Conservation (phyloP, 2,113 vertebrate genomes). For the Sitta europaea region DNA sequence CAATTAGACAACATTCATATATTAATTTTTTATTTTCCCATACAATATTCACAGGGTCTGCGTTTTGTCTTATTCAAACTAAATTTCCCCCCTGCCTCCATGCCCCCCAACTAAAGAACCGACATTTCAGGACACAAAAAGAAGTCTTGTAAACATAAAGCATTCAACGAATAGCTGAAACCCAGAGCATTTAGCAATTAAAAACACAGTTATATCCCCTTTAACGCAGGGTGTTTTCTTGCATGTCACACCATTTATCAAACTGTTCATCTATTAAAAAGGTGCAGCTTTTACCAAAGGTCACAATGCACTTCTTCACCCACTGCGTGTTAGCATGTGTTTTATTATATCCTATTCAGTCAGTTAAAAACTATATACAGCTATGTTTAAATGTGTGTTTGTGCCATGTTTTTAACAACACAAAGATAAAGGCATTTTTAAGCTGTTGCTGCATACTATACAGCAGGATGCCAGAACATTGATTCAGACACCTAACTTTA, state of each 20-base stretch:
- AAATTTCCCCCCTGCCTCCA: not conserved
- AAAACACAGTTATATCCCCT: conserved; percentile 54
- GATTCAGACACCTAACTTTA: not conserved
- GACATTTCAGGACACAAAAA: conserved; percentile 18
- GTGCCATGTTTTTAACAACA: conserved; percentile 50
- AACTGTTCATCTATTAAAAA: conserved; percentile 16
- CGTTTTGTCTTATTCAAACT: conserved; percentile 54
- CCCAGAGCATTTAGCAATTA: conserved; percentile 10
- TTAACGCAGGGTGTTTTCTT: conserved; percentile 10
- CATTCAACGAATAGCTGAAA: conserved; percentile 52
- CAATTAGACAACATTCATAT: conserved; percentile 43
- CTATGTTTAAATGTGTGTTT: conserved; percentile 61
- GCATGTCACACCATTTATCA: not conserved
- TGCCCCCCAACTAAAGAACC: conserved; percentile 34
- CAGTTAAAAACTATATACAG: conserved; percentile 69
- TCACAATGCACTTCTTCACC: conserved; percentile 46
- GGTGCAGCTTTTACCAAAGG: conserved; percentile 42
- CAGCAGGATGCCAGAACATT: conserved; percentile 25
- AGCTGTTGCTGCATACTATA: not conserved
- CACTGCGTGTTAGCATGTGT: conserved; percentile 39
- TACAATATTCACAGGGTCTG: conserved; percentile 65
- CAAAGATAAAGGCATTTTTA: conserved; percentile 54
- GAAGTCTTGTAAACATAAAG: conserved; percentile 55
- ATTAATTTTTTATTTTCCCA: conserved; percentile 72
- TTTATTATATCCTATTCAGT: conserved; percentile 38